A percentile compares a stretch with the other conserved stretches of the same genome.
These are phyloP conservation scores for Etheostoma perlongum DNA, from an alignment of 2,797 vertebrate species.

Conservation along the genomic window DNA sequence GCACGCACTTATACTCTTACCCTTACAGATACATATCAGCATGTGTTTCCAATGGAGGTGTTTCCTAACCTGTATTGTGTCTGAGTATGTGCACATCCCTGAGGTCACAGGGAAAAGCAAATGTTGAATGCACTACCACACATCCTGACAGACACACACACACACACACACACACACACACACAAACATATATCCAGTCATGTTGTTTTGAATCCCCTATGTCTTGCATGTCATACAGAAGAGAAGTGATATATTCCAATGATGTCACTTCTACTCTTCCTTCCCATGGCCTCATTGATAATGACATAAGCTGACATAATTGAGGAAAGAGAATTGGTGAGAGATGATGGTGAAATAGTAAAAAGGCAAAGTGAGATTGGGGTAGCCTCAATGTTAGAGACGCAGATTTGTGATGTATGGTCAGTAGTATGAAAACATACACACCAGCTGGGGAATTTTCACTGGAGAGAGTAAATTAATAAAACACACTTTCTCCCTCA, in stretches of 20 bases:
- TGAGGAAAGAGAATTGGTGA: background rate
- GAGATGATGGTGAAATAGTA: background rate
- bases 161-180: background rate
- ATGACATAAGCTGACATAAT: conserved; percentile 20
- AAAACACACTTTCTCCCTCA: background rate
- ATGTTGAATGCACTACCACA: background rate
- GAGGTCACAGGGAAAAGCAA: conserved; percentile 40
- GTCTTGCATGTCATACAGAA: background rate
- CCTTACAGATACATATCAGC: conserved; percentile 27
- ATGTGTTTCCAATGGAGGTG: conserved; percentile 26
- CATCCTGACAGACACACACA: conserved; percentile 13
- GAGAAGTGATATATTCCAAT: conserved; percentile 23
- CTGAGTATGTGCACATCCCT: background rate
- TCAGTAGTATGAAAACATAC: conserved; percentile 10
- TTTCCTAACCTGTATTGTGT: conserved; percentile 41
- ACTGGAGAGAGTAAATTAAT: background rate
- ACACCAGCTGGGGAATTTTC: conserved; percentile 1
- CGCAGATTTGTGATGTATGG: background rate
- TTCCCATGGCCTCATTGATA: conserved; percentile 26
- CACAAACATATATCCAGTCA: background rate
- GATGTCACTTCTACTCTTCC: conserved; percentile 28
- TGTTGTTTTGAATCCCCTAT: background rate
- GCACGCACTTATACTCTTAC: conserved; percentile 11
- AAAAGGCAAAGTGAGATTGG: background rate
- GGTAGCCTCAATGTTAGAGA: conserved; percentile 1